These are phyloP conservation scores for Sternotherus odoratus DNA, from an alignment of 2,797 vertebrate species.

Conservation along the genomic window DNA sequence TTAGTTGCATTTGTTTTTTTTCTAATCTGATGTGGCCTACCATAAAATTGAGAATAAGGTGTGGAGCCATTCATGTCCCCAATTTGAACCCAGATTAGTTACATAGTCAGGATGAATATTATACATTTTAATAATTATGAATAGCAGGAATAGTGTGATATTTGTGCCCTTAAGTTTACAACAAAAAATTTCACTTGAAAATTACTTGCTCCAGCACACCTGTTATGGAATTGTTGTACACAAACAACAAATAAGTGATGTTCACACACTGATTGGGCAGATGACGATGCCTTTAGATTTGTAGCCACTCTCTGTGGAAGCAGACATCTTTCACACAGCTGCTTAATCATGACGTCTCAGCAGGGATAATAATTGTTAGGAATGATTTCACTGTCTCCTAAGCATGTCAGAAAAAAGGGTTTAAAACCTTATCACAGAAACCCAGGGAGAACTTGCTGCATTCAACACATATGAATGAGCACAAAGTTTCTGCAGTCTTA, in stretches of 20 bases:
- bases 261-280: neutral
- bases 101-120: conserved; percentile 1
- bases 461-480: neutral
- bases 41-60: conserved; percentile 3
- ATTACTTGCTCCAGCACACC: neutral
- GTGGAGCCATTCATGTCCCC: neutral
- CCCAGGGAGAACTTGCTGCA: neutral
- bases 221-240: neutral
- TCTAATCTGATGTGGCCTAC: conserved; percentile 49
- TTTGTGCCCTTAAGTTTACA: conserved; percentile 28
- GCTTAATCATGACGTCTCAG: neutral
- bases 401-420: neutral
- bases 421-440: conserved; percentile 9
- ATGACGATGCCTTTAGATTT: conserved; percentile 10
- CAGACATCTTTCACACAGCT: neutral
- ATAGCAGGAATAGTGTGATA: neutral
- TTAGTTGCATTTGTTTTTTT: conserved; percentile 44
- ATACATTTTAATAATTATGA: neutral
- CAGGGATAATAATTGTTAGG: neutral
- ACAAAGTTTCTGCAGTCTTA: accelerated
- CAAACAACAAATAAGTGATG: neutral
- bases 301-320: neutral
- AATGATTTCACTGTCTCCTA: conserved; percentile 1
- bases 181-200: neutral
- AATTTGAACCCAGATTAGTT: neutral